Base-by-base conservation (phyloP, 2,888 invertebrate genomes). In the Lomographa bimaculata region DNA sequence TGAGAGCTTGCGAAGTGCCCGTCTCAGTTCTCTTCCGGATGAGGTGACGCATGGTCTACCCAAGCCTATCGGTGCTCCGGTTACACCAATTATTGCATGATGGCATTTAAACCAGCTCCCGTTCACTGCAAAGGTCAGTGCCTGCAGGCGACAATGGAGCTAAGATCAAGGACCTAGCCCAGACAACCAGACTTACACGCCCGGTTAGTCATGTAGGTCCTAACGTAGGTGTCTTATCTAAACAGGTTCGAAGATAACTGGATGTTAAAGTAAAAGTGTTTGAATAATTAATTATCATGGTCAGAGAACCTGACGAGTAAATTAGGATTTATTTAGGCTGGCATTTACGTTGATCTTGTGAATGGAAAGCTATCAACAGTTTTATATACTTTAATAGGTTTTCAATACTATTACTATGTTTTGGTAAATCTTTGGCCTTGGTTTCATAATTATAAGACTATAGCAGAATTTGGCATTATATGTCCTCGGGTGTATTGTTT, bases 151-250 rank as follows among this genome's bases (percentile, higher is more conserved):
- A 70, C 55, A 54, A 50, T 29, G 17, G 46, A 39, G 39, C 56
- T 70, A 71, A 73, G 73, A 74, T 72, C 76, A 74, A 74, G 70
- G 74, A 68, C 62, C 54, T 35, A 50, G 37, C 23, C 34, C 26
- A 45, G 49, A 43, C 51, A 49, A 7, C 23, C 29, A 7, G 45
- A 4, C 14, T 14, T 4, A 4, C 14, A 27, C 48, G 24, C 29
- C 38, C 24, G 30, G 24, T 14, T 29, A 26, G 24, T 7, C 17
- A 27, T 17, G 17, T 21, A 32, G 26, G 11, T 19, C 18, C 12
- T 8, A 14, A 12, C 29, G 47, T 50, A 47, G 27, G 39, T 34
- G 26, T 29, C n/a, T 25, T 28, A 25, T 35, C 11, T 29, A 10
- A 41, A 33, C 27, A 29, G 30, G 39, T 53, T 53, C 46, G 37